A percentile compares a stretch with the other conserved stretches of the same genome.
Conservation (phyloP, 1,140 invertebrate genomes). For the Sinella curviseta region DNA sequence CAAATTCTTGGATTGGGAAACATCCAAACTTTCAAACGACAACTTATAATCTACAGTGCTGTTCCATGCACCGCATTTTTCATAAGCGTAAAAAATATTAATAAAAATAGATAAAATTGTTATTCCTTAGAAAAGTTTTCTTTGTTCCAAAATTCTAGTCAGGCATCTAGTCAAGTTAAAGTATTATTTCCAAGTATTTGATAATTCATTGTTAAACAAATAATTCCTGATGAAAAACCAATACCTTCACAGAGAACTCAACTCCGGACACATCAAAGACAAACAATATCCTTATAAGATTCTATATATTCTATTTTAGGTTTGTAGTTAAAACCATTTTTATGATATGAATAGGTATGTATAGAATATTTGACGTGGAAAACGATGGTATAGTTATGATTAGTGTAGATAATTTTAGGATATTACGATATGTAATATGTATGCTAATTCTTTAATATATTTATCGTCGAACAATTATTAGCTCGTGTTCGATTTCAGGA, state of each 20-base stretch:
- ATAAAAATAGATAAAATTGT: too few relatives aligned
- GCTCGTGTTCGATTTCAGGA: not conserved
- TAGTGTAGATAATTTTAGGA: not conserved
- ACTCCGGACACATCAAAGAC: conserved; percentile 23
- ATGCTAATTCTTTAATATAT: too few relatives aligned
- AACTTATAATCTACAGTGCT: too few relatives aligned
- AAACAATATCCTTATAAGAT: conserved; percentile 4
- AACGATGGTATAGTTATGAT: not conserved
- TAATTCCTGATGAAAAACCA: too few relatives aligned
- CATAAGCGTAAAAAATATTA: too few relatives aligned
- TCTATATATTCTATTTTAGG: not conserved
- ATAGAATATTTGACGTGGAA: not conserved
- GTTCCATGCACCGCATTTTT: too few relatives aligned
- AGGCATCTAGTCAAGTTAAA: not conserved
- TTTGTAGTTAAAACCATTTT: not conserved
- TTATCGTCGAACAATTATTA: too few relatives aligned
- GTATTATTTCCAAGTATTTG: not conserved
- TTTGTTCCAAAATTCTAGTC: not conserved
- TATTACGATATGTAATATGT: not conserved
- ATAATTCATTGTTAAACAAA: conserved; percentile 10
- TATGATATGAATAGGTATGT: not conserved
- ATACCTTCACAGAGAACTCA: conserved; percentile 7
- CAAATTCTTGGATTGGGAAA: too few relatives aligned
- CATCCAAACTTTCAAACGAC: too few relatives aligned
- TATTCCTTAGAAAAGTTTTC: not conserved